Conservation (phyloP, 2,113 vertebrate species). For the Anas platyrhynchos region DNA sequence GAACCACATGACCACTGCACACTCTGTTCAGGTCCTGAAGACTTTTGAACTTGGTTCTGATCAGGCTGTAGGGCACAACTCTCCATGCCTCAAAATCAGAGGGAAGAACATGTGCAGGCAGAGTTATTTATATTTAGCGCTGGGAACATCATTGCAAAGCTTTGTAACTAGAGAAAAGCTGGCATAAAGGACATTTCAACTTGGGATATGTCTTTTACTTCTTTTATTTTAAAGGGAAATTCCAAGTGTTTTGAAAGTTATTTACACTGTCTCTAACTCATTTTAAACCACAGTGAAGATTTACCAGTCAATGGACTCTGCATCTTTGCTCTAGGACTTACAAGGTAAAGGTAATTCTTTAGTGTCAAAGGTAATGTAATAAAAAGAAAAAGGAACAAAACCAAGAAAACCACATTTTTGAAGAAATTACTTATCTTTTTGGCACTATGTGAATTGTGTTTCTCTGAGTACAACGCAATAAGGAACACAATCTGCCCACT, state of each 20-base stretch:
- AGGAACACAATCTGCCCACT: background rate
- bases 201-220: background rate
- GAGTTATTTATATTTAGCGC: background rate
- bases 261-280: background rate
- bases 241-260: background rate
- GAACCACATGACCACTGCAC: background rate
- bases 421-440: background rate
- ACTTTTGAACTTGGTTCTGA: background rate
- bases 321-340: background rate
- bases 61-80: background rate
- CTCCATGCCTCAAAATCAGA: background rate
- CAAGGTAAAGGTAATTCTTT: background rate
- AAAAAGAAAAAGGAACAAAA: background rate
- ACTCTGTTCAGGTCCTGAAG: background rate
- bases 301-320: background rate
- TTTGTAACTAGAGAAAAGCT: background rate
- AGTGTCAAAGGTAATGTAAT: background rate
- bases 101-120: background rate
- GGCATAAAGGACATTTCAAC: background rate
- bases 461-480: background rate
- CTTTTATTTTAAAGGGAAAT: background rate
- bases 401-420: background rate
- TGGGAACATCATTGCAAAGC: background rate
- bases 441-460: background rate
- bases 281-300: background rate